Percentiles rank a stretch among this genome's conserved stretches.
These are phyloP conservation scores for Panthera uncia DNA, from an alignment of 2,113 vertebrate species.

Conservation along the genomic window DNA sequence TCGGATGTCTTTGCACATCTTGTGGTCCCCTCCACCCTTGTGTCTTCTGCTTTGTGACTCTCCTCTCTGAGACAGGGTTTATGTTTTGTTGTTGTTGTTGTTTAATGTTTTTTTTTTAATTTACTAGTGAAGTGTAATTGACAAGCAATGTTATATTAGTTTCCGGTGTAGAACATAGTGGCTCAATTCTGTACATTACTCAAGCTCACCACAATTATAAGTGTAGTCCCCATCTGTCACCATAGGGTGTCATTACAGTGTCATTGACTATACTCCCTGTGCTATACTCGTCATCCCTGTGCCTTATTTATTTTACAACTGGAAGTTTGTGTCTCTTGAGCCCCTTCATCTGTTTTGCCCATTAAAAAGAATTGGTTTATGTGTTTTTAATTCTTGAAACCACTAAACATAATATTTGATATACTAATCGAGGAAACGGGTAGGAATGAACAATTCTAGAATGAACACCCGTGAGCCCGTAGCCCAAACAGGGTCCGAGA, in stretches of 20 bases:
- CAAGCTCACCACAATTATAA: not conserved
- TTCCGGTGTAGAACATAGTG: not conserved
- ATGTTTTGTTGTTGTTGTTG: not conserved
- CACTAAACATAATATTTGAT: not conserved
- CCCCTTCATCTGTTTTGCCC: not conserved
- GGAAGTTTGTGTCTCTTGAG: not conserved
- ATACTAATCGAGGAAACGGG: not conserved
- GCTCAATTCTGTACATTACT: not conserved
- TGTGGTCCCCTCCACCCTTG: not conserved
- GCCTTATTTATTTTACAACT: not conserved
- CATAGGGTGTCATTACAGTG: not conserved
- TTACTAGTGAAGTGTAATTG: not conserved
- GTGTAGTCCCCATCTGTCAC: not conserved
- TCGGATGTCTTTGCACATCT: accelerated
- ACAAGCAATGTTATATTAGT: not conserved
- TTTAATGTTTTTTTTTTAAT: not conserved
- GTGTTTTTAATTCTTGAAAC: not conserved
- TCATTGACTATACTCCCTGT: not conserved
- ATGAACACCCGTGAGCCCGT: not conserved
- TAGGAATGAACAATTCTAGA: accelerated
- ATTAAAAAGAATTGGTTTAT: not conserved
- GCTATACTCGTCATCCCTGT: not conserved
- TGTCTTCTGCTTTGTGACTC: not conserved
- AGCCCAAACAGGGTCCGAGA: accelerated
- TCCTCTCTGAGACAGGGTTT: not conserved